Percentiles rank a stretch among this genome's conserved stretches.
phyloP scores from a whole-genome alignment of 2,888 invertebrate genomes.

The Stenolophus ochropezus region DNA sequence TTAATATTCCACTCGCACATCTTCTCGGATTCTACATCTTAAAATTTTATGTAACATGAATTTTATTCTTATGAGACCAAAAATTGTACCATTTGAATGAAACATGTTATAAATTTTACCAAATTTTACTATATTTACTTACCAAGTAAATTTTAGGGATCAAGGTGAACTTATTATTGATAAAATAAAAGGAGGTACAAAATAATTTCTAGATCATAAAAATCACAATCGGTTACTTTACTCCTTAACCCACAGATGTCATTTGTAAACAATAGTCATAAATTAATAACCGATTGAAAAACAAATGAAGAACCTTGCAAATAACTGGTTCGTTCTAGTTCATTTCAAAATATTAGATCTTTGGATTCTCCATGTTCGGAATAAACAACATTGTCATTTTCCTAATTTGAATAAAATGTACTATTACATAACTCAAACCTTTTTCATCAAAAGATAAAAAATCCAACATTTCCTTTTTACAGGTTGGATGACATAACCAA shows the following conservation, averaged over 20 bases:
- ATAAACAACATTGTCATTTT: background rate
- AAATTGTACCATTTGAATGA: background rate
- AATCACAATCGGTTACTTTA: no score
- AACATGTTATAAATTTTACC: background rate
- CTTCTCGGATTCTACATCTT: background rate
- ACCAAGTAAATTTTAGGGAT: background rate
- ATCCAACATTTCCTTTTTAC: background rate
- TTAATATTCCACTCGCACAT: background rate
- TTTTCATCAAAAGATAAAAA: no score
- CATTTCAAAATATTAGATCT: background rate
- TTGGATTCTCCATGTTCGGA: background rate
- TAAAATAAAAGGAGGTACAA: no score
- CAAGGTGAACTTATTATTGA: no score
- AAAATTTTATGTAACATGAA: background rate
- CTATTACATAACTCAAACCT: background rate
- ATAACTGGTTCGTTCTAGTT: background rate
- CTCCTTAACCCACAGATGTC: no score
- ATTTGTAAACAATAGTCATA: no score
- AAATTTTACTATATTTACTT: background rate
- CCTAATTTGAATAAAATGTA: background rate
- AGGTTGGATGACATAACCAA: background rate
- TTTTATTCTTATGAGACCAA: background rate
- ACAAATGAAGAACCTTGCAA: background rate
- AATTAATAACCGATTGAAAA: background rate
- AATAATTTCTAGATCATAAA: no score